A percentile compares a stretch with the other conserved stretches of the same genome.
Conservation (phyloP, 2,797 vertebrate species). For the Lates japonicus region DNA sequence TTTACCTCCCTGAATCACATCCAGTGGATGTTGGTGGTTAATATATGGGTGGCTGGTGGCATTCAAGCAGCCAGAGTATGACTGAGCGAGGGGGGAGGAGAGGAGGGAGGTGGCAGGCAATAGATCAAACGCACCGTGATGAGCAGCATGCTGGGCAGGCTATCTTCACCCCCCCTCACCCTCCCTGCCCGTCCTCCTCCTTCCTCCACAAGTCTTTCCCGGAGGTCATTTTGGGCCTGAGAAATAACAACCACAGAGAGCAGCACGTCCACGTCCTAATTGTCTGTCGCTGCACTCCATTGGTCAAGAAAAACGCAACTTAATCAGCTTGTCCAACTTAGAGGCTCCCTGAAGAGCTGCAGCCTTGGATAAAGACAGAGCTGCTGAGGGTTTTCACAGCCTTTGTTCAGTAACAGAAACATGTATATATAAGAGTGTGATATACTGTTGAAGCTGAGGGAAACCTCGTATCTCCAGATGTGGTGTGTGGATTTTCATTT, state of each 20-base stretch:
- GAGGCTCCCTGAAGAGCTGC: constrained; percentile 47
- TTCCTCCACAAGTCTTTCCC: constrained; percentile 45
- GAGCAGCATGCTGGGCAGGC: constrained; percentile 61
- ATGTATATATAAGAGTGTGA: no score
- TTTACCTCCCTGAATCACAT: constrained; percentile 57
- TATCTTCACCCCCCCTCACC: constrained; percentile 21
- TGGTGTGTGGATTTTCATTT: no score
- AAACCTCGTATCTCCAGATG: neutral
- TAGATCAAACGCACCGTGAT: constrained; percentile 67
- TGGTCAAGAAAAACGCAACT: constrained; percentile 67
- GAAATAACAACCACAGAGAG: constrained; percentile 50
- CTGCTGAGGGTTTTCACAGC: constrained; percentile 9
- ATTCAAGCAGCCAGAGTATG: constrained; percentile 49
- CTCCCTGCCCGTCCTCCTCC: no score
- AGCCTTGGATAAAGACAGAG: neutral
- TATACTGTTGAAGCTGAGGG: neutral
- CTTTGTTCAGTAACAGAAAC: neutral
- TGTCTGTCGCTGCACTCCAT: constrained; percentile 63
- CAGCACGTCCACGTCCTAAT: constrained; percentile 43
- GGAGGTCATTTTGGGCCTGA: constrained; percentile 64
- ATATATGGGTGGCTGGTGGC: constrained; percentile 67
- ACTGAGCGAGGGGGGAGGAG: constrained; percentile 22
- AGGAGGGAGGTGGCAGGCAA: constrained; percentile 39
- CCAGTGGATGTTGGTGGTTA: constrained; percentile 62
- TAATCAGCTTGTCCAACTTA: constrained; percentile 62